Evolutionary conservation across 1,140 invertebrate genomes (phyloP).

Genomic region (Drosophila varians): DNA sequence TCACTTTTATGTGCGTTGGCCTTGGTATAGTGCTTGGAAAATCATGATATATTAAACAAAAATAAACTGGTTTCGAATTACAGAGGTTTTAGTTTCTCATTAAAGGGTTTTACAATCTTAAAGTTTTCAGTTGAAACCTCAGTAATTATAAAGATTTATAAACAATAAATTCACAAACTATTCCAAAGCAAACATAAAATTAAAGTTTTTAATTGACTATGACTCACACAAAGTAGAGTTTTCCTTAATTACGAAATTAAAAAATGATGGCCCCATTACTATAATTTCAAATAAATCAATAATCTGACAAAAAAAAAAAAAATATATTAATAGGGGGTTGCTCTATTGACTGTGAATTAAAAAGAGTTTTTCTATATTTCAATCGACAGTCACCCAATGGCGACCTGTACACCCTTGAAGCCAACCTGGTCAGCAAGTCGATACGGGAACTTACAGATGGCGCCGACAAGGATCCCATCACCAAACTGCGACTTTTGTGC

Average conservation of each 20-base stretch:
- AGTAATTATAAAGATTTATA: not conserved
- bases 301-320: no score
- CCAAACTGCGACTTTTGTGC: conserved; percentile 93
- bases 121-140: not conserved
- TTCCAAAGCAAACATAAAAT: no score
- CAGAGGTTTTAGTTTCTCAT: not conserved
- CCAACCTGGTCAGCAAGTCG: conserved; percentile 92
- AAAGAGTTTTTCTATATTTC: not conserved
- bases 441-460: conserved; percentile 85
- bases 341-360: not conserved
- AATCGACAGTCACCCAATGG: conserved; percentile 48
- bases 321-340: no score
- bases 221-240: no score
- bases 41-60: conserved; percentile 1
- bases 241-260: no score
- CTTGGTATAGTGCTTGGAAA: conserved; percentile 2
- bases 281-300: no score
- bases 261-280: no score
- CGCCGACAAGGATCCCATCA: conserved; percentile 90
- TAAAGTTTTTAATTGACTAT: no score
- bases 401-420: conserved; percentile 85
- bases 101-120: not conserved
- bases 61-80: not conserved
- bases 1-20: conserved; percentile 5
- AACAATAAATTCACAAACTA: no score